Conservation (phyloP, 2,888 invertebrate species). For the Hydroisotoma schaefferi region DNA sequence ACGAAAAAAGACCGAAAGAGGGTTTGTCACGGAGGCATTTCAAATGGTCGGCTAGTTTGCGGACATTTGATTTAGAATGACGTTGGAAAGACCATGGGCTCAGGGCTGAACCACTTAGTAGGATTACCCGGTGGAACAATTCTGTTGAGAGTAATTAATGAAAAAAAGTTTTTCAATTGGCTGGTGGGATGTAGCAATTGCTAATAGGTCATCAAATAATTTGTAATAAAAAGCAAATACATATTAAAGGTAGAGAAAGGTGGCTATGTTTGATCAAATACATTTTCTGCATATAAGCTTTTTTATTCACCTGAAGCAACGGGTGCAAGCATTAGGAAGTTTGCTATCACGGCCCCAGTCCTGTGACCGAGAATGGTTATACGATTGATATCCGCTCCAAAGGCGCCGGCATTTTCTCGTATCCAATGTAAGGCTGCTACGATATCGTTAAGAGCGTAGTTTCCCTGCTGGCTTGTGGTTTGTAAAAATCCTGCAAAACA, state of each 20-base stretch:
- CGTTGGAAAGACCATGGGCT: conserved; percentile 60
- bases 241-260: too few species aligned
- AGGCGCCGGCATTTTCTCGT: conserved; percentile 86
- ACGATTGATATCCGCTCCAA: conserved; percentile 89
- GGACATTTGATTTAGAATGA: conserved; percentile 44
- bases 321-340: conserved; percentile 92
- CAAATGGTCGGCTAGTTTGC: conserved; percentile 44
- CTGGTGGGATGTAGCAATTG: too few species aligned
- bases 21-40: conserved; percentile 35
- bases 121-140: conserved; percentile 67
- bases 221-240: neutral
- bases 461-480: conserved; percentile 74
- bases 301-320: conserved; percentile 92
- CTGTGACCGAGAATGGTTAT: conserved; percentile 95
- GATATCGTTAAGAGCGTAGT: conserved; percentile 86
- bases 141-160: conserved; percentile 57
- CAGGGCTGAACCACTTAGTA: conserved; percentile 73
- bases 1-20: conserved; percentile 4
- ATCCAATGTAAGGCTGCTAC: conserved; percentile 96
- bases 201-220: neutral
- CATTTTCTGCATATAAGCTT: too few species aligned
- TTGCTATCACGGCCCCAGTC: conserved; percentile 92
- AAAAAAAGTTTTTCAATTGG: too few species aligned
- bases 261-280: too few species aligned
- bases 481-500: conserved; percentile 74